Evolutionary conservation across 2,113 vertebrate genomes (phyloP), one percentile per base, ranked within the genome.

Genomic region (Pollachius pollachius): DNA sequence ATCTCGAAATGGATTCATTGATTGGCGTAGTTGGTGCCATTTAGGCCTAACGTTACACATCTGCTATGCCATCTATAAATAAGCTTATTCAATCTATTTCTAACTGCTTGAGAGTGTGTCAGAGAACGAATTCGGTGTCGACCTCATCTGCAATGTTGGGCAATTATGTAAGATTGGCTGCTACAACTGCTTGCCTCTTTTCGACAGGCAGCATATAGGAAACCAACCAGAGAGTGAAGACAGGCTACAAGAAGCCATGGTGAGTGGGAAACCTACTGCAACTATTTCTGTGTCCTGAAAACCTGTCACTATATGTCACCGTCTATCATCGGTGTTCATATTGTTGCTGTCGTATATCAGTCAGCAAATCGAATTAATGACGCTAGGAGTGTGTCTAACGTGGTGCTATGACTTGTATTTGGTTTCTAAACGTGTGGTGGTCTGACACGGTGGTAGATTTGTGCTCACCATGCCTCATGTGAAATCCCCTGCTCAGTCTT

Each of bases 401-500:
- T 48, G 41, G 41, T 48, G 41, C 41, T 3, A 48, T 48, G 8
- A 48, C 9, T 48, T 34, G 30, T 34, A 34, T 34, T 34, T 34
- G 30, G 41, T 2, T 6, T 9, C 41, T 48, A 12, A 48, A 13
- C 12, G 41, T 48, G 9, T 48, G 41, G 41, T 48, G 8, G 8
- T 48, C 41, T 48, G 8, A 13, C 6, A 41, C 11, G 37, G 37
- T 48, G 41, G 41, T 48, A 12, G 8, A 48, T 48, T 9, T 62
- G 13, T 25, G n/a, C 11, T 18, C 21, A 19, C 23, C n/a, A 13
- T 18, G 21, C 3, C 7, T 19, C 11, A 23, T 61, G 59, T 61
- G 59, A 34, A 34, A 12, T 25, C 23, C 15, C 7, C 74, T 0
- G 15, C 8, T 13, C 78, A 94, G 94, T 93, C 95, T 52, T 87